These are phyloP conservation scores for Aphelenchoides besseyi DNA, from an alignment of 1,140 invertebrate genomes.

Conservation along the genomic window DNA sequence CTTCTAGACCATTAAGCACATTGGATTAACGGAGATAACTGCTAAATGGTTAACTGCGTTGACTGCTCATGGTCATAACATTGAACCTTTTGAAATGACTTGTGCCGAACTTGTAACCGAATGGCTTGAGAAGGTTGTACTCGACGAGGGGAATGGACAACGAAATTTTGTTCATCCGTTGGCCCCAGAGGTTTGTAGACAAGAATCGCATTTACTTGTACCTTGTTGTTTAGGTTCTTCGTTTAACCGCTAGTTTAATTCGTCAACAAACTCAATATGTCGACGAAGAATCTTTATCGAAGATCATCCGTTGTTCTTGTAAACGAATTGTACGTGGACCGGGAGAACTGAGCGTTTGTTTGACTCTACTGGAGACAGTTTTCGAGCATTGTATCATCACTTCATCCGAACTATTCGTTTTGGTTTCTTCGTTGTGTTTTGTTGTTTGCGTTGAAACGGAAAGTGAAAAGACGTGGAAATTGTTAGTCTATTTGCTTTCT, in stretches of 20 bases:
- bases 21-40: slow-evolving; percentile 19
- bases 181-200: slow-evolving; percentile 10
- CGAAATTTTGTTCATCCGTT: slow-evolving; percentile 12
- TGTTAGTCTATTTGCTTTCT: neutral
- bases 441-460: neutral
- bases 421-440: neutral
- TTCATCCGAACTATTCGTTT: neutral
- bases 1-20: slow-evolving; percentile 24
- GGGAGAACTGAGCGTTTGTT: neutral
- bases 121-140: slow-evolving; percentile 24
- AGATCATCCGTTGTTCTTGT: slow-evolving; percentile 19
- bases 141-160: neutral
- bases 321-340: slow-evolving; percentile 20
- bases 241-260: neutral
- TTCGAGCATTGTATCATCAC: neutral
- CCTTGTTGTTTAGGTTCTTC: neutral
- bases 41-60: slow-evolving; percentile 20
- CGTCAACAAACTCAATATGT: slow-evolving; percentile 14
- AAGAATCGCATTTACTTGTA: neutral
- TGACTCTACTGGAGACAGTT: neutral
- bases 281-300: slow-evolving; percentile 20
- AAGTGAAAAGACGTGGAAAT: slow-evolving; percentile 1
- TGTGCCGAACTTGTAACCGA: slow-evolving; percentile 14
- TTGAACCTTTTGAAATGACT: slow-evolving; percentile 24
- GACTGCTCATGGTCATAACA: slow-evolving; percentile 16